These are phyloP conservation scores for Tupaia tana DNA, from an alignment of 2,113 vertebrate species.

Conservation along the genomic window DNA sequence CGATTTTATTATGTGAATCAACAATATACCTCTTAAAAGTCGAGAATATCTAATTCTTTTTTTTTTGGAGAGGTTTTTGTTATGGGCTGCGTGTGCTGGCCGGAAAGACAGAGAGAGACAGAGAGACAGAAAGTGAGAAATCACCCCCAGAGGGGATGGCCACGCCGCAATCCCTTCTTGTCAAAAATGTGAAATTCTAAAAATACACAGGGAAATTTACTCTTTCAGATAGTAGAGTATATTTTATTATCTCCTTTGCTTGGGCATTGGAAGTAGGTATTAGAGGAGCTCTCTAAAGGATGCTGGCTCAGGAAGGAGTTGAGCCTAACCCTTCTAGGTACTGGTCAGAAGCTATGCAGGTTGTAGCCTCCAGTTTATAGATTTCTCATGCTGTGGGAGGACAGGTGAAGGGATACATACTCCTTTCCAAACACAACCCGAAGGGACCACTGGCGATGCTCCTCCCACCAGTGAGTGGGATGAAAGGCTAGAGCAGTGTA, in stretches of 20 bases:
- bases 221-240: not conserved
- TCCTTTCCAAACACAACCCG: not conserved
- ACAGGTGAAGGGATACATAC: not conserved
- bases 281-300: not conserved
- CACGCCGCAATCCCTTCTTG: no score
- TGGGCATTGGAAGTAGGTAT: rapidly evolving
- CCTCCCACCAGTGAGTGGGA: not conserved
- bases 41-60: not conserved
- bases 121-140: no score
- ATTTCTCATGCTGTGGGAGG: not conserved
- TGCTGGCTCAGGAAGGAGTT: not conserved
- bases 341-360: not conserved
- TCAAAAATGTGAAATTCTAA: not conserved
- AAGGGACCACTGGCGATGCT: not conserved
- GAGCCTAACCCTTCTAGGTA: not conserved
- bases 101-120: no score
- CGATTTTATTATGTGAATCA: not conserved
- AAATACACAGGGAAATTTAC: not conserved
- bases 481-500: not conserved
- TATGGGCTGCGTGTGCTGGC: no score
- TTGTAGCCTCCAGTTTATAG: not conserved
- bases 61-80: no score
- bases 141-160: no score
- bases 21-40: not conserved
- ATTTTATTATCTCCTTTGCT: not conserved